phyloP scores from a whole-genome alignment of 2,113 vertebrate species.

The Phasianus colchicus region DNA sequence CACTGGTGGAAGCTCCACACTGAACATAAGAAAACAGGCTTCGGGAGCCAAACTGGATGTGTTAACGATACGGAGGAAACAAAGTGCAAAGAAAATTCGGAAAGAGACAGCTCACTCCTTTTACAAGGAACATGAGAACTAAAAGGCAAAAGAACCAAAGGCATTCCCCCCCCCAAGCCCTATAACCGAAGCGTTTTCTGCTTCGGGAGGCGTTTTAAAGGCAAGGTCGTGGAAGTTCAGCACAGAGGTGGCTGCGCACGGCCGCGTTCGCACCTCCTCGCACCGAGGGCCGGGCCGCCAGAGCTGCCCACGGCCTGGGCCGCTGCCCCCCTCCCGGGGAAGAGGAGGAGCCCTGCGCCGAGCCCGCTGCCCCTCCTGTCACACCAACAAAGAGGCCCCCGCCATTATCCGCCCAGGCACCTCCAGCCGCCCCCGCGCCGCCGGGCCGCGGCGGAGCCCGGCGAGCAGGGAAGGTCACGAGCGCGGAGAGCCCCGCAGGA shows the following conservation, averaged over 20 bases:
- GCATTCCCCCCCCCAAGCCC: neutral
- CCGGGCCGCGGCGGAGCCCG: neutral
- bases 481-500: neutral
- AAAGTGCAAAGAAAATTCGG: neutral
- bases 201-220: neutral
- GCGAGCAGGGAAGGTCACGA: neutral
- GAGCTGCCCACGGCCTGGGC: neutral
- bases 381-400: conserved; percentile 39
- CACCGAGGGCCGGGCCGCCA: neutral
- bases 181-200: neutral
- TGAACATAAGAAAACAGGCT: neutral
- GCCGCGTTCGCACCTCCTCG: neutral
- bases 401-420: conserved; percentile 26
- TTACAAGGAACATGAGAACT: neutral
- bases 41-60: neutral
- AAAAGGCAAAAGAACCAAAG: neutral
- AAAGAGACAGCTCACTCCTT: neutral
- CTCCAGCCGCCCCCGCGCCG: neutral
- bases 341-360: neutral
- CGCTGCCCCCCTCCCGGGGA: neutral
- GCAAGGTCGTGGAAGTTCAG: neutral
- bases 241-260: neutral
- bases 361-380: conserved; percentile 29
- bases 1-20: neutral
- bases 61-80: neutral